Evolutionary conservation across 2,888 invertebrate genomes (phyloP), one percentile per base, ranked within the genome.

Genomic region (Drosophila histrio): DNA sequence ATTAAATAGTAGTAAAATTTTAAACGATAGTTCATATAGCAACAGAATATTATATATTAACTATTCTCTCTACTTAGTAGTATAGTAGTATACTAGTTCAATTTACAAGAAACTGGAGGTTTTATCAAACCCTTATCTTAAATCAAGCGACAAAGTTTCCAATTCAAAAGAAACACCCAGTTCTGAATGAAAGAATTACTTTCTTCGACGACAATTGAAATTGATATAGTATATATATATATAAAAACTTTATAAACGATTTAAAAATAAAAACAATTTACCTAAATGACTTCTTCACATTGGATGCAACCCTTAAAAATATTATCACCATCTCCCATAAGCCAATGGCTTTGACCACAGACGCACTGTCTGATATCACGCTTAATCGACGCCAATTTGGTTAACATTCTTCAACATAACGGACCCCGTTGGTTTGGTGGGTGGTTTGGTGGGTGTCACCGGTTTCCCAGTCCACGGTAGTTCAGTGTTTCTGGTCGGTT

Each of bases 331-430:
- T 11, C 15, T 13, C 21, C 30, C n/a, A 54, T 11, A 17, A 13
- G 34, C 43, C 43, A 54, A 24, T 24, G 9, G n/a, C 54, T 44
- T 17, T 24, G 11, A 8, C 43, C 32, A n/a, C 53, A 54, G 15
- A 54, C 24, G 1, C 53, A 54, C 4, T 24, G 30, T 11, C 21
- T 15, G 1, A 53, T 6, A 1, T 11, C 19, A 13, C 21, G 41
- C 9, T 26, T 41, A 3, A 22, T 3, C 2, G 26, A 26, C 9
- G 39, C 19, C 21, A 39, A 11, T 9, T 41, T 41, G 11, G 53
- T 30, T 17, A 39, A 21, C 3, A 28, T 28, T 8, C 39, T 21
- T 3, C 19, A 5, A 8, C 46, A 30, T 7, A 46, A 30, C 7
- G 19, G 46, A 8, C 7, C 30, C 9, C 15, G 46, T 22, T 30